Evolutionary conservation across 2,888 invertebrate genomes (phyloP), one percentile per base, ranked within the genome.

Genomic region (Cosmia pyralina): DNA sequence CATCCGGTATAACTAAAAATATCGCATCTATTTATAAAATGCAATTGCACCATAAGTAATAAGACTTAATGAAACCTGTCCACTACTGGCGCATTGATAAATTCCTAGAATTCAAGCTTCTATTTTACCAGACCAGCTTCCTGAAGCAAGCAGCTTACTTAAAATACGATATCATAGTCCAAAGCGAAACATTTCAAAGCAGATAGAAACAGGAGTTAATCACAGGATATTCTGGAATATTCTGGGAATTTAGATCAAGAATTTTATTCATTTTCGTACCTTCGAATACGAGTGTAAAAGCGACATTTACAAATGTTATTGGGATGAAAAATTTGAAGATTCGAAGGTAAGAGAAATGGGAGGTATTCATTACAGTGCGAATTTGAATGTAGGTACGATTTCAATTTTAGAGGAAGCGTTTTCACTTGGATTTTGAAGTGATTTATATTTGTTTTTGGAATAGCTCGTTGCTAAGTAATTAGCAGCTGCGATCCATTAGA

Each of bases 291-390:
- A 19, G 17, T 64, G 55, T 60, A 50, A 62, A 58, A 57, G 60
- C 50, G 82, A 77, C 78, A 50, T 82, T 70, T 70, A 82, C 69
- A 73, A 81, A 81, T 82, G 67, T 67, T 53, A 76, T 71, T 69
- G 38, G 48, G 19, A 46, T 70, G 60, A 82, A 82, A 73, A 73
- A 60, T 81, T 69, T 77, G 17, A 71, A 55, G 57, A 58, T 57
- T 22, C 38, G 17, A 34, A 64, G 17, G 11, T 52, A 22, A 22
- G 63, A 64, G 67, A 60, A 64, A 82, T 82, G 63, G 44, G 13
- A 65, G 67, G 67, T 57, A 77, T 70, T 65, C 48, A 82, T 73
- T 62, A 82, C 38, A 17, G 28, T 5, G 8, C 7, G 57, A 64
- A 57, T 70, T 69, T 73, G 34, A 69, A 72, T 38, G 48, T 57